Percentiles rank a stretch among this genome's conserved stretches.
phyloP scores from a whole-genome alignment of 2,113 vertebrate species.

The Ploceus nigricollis region DNA sequence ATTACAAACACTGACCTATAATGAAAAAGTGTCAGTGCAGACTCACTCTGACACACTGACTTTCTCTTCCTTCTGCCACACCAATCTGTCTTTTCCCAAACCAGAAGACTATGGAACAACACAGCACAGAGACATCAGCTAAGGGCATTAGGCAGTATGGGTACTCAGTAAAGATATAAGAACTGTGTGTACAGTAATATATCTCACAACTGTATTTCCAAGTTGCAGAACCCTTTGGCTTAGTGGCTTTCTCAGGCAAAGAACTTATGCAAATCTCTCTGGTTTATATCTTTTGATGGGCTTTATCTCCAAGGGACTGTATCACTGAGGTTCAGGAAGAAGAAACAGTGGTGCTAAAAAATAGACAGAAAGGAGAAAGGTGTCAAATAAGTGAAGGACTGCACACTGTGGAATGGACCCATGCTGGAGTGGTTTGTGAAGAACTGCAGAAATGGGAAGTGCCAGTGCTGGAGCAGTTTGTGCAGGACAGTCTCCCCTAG shows the following conservation, averaged over 20 bases:
- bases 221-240: not conserved
- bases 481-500: not conserved
- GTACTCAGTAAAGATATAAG: not conserved
- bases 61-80: not conserved
- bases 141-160: not conserved
- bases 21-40: not conserved
- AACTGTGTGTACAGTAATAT: not conserved
- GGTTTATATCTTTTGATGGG: not conserved
- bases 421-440: not conserved
- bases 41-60: not conserved
- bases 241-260: not conserved
- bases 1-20: not conserved
- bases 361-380: not conserved
- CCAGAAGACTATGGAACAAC: not conserved
- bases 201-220: not conserved
- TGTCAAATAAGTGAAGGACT: not conserved
- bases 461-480: not conserved
- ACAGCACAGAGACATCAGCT: not conserved
- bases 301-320: not conserved
- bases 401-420: rapidly evolving
- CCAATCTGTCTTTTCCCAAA: not conserved
- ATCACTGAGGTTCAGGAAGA: not conserved
- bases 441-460: not conserved
- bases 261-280: not conserved
- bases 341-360: not conserved